These are phyloP conservation scores for Leptatherina wallacei DNA, from an alignment of 2,797 vertebrate genomes.

Conservation along the genomic window DNA sequence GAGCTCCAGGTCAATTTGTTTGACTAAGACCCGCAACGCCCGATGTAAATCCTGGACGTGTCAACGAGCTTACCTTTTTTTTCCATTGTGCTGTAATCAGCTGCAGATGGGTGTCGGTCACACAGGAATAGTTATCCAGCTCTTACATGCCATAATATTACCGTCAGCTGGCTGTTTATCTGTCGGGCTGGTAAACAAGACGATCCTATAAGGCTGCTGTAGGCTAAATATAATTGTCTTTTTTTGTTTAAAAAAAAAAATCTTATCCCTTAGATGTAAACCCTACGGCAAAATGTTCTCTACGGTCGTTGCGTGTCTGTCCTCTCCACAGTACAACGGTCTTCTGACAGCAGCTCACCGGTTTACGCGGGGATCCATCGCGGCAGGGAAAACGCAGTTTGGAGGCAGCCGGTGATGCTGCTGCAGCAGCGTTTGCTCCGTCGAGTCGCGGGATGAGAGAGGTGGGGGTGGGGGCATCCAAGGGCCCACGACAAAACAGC, in stretches of 20 bases:
- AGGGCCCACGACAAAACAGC: conserved; percentile 72
- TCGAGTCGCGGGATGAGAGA: conserved; percentile 77
- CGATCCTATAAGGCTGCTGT: conserved; percentile 36
- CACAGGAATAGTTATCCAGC: conserved; percentile 75
- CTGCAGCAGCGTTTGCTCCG: conserved; percentile 72
- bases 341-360: conserved; percentile 55
- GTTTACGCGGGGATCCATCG: conserved; percentile 56
- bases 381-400: conserved; percentile 73
- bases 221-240: conserved; percentile 32
- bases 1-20: conserved; percentile 36
- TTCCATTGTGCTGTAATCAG: conserved; percentile 51
- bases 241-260: neutral
- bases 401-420: conserved; percentile 75
- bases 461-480: conserved; percentile 64
- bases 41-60: conserved; percentile 43
- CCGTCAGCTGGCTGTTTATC: conserved; percentile 57
- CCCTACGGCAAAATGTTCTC: conserved; percentile 19
- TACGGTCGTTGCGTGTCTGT: conserved; percentile 41
- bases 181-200: conserved; percentile 67
- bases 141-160: conserved; percentile 66
- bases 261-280: conserved; percentile 35
- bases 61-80: conserved; percentile 65
- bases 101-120: conserved; percentile 70
- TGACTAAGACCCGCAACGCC: conserved; percentile 63
- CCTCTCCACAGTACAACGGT: conserved; percentile 32